Base-by-base conservation (phyloP, 1,140 invertebrate species). In the Antheraea pernyi region DNA sequence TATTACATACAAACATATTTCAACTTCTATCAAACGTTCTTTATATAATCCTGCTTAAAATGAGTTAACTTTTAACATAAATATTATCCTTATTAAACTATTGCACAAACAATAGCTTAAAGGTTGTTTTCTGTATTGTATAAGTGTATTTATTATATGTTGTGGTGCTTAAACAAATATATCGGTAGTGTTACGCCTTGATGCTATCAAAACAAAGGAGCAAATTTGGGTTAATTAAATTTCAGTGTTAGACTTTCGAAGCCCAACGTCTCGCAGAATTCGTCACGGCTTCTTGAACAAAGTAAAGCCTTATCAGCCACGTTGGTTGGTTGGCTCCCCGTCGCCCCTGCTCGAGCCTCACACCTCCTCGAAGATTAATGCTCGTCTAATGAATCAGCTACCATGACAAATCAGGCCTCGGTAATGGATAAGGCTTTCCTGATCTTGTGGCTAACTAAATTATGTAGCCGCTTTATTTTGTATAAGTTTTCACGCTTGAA, bases 221-320 rank as follows among this genome's bases (percentile, higher is more conserved):
- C 79, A 83, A 84, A 82, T 83, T 81, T 83, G 77, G 81, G 83
- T 85, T 85, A 83, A 83, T 82, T 82, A 81, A 85, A 83, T 85
- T 85, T 76, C 78, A 77, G 69, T 82, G 80, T 82, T 72, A 72
- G 71, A 74, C 75, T 77, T 78, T 79, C 65, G 68, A 64, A 71
- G 72, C 70, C 73, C 71, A 71, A 75, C 73, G 78, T 81, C 80
- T 81, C 63, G 71, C 69, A 67, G 67, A 63, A 73, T 66, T 77
- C 74, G 77, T 82, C 76, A 85, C 73, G 79, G 78, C 75, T 76
- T 79, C 78, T 78, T 79, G 77, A 77, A 78, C 80, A 82, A 84
- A 82, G 81, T 84, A 80, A 78, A 78, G 80, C 76, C 74, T 84
- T 83, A 85, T 85, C 83, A 83, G 73, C n/a, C 71, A 70, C 67